These are phyloP conservation scores for Tychaedon coryphoeus DNA, from an alignment of 2,113 vertebrate species.

Conservation along the genomic window DNA sequence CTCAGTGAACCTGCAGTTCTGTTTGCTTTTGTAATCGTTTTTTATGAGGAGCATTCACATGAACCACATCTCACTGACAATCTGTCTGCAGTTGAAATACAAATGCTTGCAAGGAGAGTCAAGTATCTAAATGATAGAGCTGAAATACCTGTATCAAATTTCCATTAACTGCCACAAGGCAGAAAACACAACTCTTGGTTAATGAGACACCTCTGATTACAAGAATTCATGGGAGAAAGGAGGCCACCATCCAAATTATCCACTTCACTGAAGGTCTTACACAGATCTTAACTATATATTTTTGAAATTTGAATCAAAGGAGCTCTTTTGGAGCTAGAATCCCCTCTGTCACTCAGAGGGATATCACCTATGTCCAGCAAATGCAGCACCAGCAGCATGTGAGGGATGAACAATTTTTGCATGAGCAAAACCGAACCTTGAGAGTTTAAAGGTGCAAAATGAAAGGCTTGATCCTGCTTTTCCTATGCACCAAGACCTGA, in stretches of 20 bases:
- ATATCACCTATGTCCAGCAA: neutral
- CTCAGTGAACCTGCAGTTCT: neutral
- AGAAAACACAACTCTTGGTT: neutral
- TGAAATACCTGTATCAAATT: neutral
- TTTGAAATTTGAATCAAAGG: neutral
- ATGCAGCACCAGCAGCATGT: accelerated
- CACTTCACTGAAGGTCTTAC: neutral
- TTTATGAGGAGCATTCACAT: neutral
- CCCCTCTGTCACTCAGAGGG: neutral
- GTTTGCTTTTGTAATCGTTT: neutral
- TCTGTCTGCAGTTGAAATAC: neutral
- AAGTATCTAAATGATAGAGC: neutral
- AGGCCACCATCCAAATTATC: neutral
- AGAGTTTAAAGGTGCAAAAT: neutral
- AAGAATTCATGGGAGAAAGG: neutral
- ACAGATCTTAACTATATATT: neutral
- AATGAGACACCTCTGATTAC: neutral
- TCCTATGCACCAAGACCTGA: neutral
- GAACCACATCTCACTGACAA: neutral
- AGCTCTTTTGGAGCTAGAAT: neutral
- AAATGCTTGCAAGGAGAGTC: neutral
- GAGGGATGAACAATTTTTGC: neutral
- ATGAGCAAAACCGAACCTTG: accelerated
- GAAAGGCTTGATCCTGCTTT: neutral
- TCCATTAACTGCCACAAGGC: neutral